Evolutionary conservation across 2,797 vertebrate species (phyloP), one percentile per base, ranked within the genome.

Genomic region (Cygnus olor): DNA sequence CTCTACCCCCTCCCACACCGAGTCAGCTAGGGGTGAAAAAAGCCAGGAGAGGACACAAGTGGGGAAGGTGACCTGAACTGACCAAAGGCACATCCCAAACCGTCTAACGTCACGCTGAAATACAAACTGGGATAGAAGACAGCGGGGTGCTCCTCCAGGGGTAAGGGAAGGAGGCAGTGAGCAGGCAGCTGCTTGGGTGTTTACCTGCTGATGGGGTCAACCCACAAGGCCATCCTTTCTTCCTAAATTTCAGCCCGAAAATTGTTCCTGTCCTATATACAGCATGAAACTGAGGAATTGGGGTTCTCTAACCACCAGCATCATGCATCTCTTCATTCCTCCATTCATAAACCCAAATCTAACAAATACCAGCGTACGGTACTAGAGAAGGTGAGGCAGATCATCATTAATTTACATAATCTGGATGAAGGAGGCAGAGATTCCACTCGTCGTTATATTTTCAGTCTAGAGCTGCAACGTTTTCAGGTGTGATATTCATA

Each of bases 51-150:
- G 13, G 25, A 80, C 19, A 49, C 24, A 68, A 25, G 4, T 22
- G 58, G 38, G 22, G 56, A 6, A 25, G 15, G 17, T 24, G n/a
- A 74, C 44, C 9, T 0, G 0, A 72, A 61, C 0, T 65, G 22
- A 18, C 18, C 68, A 76, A 64, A 74, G 22, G 12, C 13, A 34
- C 3, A 16, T 34, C 13, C 27, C n/a, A 54, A 15, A 34, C 16
- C 14, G 66, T 10, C 6, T 42, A 44, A 0, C 2, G 1, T 11
- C 44, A 13, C 11, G 11, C 5, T 61, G 19, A 53, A 53, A 53
- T 53, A 53, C 25, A 53, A 28, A 28, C 27, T 53, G 28, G 27
- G 9, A 28, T 28, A 53, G 27, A 28, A 28, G 51, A 53, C 15
- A 28, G 15, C 9, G 9, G 27, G 51, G 51, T 28, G 27, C 51